phyloP scores from a whole-genome alignment of 2,113 vertebrate species.

The Dromaius novaehollandiae region DNA sequence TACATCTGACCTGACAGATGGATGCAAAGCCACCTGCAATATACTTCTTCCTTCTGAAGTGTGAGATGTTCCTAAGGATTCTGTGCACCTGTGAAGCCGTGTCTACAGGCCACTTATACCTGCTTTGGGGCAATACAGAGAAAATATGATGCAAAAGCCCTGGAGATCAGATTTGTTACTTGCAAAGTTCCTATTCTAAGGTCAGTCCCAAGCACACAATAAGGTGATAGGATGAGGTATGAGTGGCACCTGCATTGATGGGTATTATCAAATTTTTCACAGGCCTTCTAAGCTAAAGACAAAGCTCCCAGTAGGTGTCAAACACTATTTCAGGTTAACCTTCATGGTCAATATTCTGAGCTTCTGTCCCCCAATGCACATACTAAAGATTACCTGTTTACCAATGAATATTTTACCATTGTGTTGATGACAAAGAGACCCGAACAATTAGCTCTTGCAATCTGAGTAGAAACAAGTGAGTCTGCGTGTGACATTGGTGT shows the following conservation, averaged over 20 bases:
- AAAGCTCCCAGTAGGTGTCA: neutral
- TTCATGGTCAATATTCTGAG: neutral
- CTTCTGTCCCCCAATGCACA: neutral
- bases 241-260: neutral
- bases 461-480: neutral
- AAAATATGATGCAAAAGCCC: neutral
- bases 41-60: neutral
- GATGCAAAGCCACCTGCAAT: neutral
- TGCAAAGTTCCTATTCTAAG: neutral
- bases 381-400: neutral
- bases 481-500: neutral
- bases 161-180: neutral
- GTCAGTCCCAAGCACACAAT: neutral
- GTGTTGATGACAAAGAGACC: neutral
- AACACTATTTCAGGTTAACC: neutral
- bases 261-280: neutral
- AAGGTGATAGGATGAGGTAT: neutral
- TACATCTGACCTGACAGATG: neutral
- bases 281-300: neutral
- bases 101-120: neutral
- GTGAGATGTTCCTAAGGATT: neutral
- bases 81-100: neutral
- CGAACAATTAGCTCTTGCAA: neutral
- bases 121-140: neutral
- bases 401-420: neutral